These are phyloP conservation scores for Ophion obscuratus DNA, from an alignment of 2,888 invertebrate genomes.

Conservation along the genomic window DNA sequence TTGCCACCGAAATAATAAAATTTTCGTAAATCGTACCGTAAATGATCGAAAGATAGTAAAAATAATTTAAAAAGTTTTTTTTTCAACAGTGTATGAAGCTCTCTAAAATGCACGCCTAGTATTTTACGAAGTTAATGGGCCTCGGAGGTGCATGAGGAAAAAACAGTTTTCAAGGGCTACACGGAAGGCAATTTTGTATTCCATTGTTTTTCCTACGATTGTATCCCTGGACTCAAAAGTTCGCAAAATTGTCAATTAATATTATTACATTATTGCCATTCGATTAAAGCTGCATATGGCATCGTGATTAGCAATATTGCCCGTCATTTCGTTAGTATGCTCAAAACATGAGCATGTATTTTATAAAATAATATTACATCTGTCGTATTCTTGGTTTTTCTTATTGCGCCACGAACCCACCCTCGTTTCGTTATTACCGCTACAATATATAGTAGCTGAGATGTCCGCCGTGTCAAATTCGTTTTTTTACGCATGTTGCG, in stretches of 20 bases:
- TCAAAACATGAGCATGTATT: neutral
- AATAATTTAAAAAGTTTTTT: neutral
- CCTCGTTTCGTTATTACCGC: too few relatives aligned
- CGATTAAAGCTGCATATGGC: neutral
- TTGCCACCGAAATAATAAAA: conserved; percentile 4
- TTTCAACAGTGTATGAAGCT: neutral
- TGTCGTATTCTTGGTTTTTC: too few relatives aligned
- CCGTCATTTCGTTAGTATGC: neutral
- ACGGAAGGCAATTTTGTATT: neutral
- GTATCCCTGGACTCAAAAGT: neutral
- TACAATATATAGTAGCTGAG: too few relatives aligned
- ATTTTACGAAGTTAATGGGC: neutral
- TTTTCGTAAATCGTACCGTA: neutral
- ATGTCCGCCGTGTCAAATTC: too few relatives aligned
- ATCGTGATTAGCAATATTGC: neutral
- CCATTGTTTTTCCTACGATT: neutral
- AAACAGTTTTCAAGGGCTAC: conserved; percentile 11
- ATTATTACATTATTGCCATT: neutral
- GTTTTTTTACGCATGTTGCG: too few relatives aligned
- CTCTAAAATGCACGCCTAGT: neutral
- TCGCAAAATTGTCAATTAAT: neutral
- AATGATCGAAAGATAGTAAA: neutral
- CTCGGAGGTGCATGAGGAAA: neutral
- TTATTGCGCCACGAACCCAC: too few relatives aligned
- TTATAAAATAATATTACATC: too few relatives aligned